A percentile compares a stretch with the other conserved stretches of the same genome.
Evolutionary conservation across 2,888 invertebrate species (phyloP).

Genomic region (Napeogenes sylphis): DNA sequence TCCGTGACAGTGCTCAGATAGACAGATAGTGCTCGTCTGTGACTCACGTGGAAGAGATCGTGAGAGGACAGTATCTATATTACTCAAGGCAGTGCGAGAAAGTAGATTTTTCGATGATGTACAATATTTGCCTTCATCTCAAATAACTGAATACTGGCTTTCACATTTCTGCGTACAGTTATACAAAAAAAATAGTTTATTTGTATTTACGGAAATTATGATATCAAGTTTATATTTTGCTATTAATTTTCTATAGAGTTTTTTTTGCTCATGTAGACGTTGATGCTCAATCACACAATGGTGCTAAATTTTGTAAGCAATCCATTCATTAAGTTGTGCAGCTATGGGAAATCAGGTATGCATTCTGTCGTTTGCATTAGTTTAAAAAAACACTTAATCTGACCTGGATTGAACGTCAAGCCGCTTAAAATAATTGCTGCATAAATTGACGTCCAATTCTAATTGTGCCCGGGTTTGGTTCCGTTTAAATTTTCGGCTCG

Average conservation of each 20-base stretch:
- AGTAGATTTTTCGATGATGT: too few species aligned
- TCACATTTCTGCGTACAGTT: too few species aligned
- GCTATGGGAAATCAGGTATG: constrained; percentile 51
- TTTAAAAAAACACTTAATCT: constrained; percentile 74
- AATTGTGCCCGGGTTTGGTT: constrained; percentile 50
- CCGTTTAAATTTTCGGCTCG: constrained; percentile 35
- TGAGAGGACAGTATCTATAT: too few species aligned
- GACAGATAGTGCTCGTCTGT: too few species aligned
- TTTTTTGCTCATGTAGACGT: not conserved
- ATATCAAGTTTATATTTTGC: not conserved
- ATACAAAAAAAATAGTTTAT: too few species aligned
- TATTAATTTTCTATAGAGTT: not conserved
- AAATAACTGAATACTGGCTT: too few species aligned
- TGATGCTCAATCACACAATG: constrained; percentile 3
- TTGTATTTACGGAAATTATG: too few species aligned
- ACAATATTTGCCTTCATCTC: too few species aligned
- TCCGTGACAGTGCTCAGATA: too few species aligned
- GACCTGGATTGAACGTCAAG: constrained; percentile 69
- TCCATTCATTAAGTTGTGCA: constrained; percentile 62
- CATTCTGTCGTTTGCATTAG: constrained; percentile 69
- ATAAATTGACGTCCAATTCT: constrained; percentile 67
- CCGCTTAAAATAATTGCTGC: constrained; percentile 69
- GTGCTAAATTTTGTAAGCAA: constrained; percentile 27
- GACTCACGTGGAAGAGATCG: too few species aligned
- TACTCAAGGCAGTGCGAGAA: too few species aligned